Base-by-base conservation (phyloP, 2,888 invertebrate species). In the Noctua comes region DNA sequence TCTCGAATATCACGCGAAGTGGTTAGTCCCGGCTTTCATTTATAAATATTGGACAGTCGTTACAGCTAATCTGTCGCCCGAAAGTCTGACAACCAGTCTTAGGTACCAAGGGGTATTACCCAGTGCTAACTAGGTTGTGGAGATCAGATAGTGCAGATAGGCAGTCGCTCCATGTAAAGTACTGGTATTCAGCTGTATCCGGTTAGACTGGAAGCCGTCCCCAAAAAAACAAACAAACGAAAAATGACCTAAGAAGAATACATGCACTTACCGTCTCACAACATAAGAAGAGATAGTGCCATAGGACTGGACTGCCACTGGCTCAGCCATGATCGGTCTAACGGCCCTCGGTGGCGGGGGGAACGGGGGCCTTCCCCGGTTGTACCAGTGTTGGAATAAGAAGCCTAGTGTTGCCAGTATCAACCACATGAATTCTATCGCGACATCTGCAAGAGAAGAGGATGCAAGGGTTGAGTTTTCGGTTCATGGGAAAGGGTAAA, bases 331-430 rank as follows among this genome's bases (percentile, higher is more conserved):
- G 65, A 64, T 83, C 13, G 48, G 80, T 89, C 93, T 93, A 88
- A 91, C 95, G 86, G 94, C 97, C 36, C 96, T 84, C 0, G 96
- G 95, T 0, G 97, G 97, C 0, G 97, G 97, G 0, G 98, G 98
- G 93, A 98, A 98, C 0, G 98, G 98, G 0, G 98, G 97, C 76
- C 96, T 95, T 21, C 97, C 97, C 27, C 94, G 93, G 90, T 97
- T 97, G 77, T 97, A 93, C 90, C 95, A 95, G 72, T 96, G 93
- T 91, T 98, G 98, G 87, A 97, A 94, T 54, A 94, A 90, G 84
- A 97, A 95, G 1, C 98, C 98, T 18, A 95, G 90, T 2, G 95
- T 74, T 1, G 97, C 94, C 66, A 98, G 89, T 7, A 95, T 82
- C 1, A 95, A 79, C 98, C 98, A 98, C 0, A 97, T 79, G 1